phyloP scores from a whole-genome alignment of 1,140 invertebrate species.

The Saccostrea echinata region DNA sequence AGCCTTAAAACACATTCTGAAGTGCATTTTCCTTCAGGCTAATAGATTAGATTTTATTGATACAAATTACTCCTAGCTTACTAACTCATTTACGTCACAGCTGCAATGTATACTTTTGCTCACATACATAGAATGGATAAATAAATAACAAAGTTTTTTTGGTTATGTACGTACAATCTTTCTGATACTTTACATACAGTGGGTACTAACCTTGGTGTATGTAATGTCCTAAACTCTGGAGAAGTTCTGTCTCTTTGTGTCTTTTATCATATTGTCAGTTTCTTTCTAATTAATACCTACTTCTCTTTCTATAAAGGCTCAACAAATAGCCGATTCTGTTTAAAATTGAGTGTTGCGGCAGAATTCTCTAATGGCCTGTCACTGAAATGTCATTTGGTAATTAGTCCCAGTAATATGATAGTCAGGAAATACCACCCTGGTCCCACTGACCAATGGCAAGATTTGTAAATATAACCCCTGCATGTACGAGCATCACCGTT shows the following conservation, averaged over 20 bases:
- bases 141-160: too few species aligned
- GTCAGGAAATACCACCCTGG: background rate
- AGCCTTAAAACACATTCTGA: too few species aligned
- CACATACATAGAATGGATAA: too few species aligned
- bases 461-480: background rate
- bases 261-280: background rate
- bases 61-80: too few species aligned
- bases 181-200: too few species aligned
- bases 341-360: slow-evolving; percentile 1
- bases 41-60: too few species aligned
- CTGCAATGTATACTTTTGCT: too few species aligned
- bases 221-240: background rate
- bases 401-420: slow-evolving; percentile 6
- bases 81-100: too few species aligned
- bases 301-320: background rate
- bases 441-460: background rate
- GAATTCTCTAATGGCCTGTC: slow-evolving; percentile 25
- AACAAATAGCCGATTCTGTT: slow-evolving; percentile 2
- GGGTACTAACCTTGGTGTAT: background rate
- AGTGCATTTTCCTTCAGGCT: too few species aligned
- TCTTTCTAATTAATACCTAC: background rate
- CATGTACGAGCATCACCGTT: background rate
- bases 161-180: too few species aligned
- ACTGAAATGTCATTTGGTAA: slow-evolving; percentile 21
- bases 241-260: background rate